Evolutionary conservation across 2,113 vertebrate species (phyloP).

Genomic region (Enhydra lutris): DNA sequence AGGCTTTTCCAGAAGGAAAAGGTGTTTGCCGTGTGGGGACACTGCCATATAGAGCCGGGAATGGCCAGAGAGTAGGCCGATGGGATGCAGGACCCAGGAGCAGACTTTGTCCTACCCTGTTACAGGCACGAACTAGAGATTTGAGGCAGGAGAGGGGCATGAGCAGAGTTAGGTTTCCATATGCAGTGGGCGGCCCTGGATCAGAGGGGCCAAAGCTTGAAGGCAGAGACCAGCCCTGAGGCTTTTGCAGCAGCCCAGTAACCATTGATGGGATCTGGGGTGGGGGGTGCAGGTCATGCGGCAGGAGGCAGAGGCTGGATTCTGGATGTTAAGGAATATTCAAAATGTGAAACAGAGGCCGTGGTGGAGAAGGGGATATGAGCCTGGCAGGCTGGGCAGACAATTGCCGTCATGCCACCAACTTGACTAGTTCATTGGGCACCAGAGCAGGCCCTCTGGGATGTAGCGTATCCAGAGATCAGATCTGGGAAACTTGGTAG

Average conservation of each 20-base stretch:
- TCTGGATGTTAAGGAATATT: not conserved
- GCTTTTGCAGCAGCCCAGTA: not conserved
- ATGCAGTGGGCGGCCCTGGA: not conserved
- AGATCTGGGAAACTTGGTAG: not conserved
- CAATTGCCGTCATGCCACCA: not conserved
- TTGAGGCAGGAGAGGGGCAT: not conserved
- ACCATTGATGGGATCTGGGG: not conserved
- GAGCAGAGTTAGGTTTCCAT: not conserved
- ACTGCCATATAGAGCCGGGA: not conserved
- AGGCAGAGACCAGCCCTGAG: not conserved
- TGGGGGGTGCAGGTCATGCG: rapidly evolving
- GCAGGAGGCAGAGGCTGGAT: not conserved
- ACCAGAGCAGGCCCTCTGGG: not conserved
- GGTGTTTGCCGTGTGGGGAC: not conserved
- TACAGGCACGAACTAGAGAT: not conserved
- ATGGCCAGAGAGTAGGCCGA: not conserved
- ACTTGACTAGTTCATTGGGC: not conserved
- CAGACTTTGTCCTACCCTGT: not conserved
- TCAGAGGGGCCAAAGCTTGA: not conserved
- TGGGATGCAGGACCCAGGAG: not conserved
- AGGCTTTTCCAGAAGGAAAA: not conserved
- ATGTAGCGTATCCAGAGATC: not conserved
- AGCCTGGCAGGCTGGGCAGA: too few relatives aligned
- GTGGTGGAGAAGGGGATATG: not conserved
- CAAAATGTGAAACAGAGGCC: not conserved